Evolutionary conservation across 2,888 invertebrate genomes (phyloP), one percentile per base, ranked within the genome.

Genomic region (Ichneumoninae sp.): DNA sequence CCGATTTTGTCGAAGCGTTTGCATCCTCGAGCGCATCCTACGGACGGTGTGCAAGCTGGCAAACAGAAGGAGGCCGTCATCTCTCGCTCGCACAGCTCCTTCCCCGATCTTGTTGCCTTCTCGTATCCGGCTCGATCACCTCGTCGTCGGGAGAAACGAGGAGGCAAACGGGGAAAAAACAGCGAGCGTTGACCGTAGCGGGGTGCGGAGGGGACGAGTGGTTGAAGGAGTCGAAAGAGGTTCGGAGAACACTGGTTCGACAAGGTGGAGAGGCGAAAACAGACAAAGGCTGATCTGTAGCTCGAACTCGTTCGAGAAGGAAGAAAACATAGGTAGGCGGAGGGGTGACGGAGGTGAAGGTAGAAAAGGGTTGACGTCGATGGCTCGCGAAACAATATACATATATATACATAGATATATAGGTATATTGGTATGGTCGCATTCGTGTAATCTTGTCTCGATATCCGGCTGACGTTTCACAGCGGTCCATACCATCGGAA

Each of bases 381-480:
- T 63, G 63, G n/a, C 19, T 40, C 44, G 1, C 40, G 66, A 13
- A 66, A 30, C 33, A 8, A 47, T 63, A 73, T 52, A 63, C 0
- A 16, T 44, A 44, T 26, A 26, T 26, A 26, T 26, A 26, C 1
- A 1, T 26, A 26, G 1, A 26, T 26, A 26, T 26, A 26, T 26
- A 26, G 1, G 2, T 26, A 26, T 44, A 44, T 16, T 44, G 19
- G 80, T 84, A 83, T 83, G 65, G 63, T 44, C 74, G 63, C 66
- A 73, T 75, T 77, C 52, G 52, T 77, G 83, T 81, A 83, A 80
- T 87, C 81, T 85, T 77, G 75, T 78, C 70, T 78, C 82, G 75
- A 84, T 85, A 87, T 85, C 80, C 81, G 44, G 81, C 71, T 87
- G 86, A 82, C 83, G 79, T 80, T 79, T 81, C 79, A 79, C 83